These are phyloP conservation scores for Geopemphigus sp. DNA, from an alignment of 1,140 invertebrate species.

Conservation along the genomic window DNA sequence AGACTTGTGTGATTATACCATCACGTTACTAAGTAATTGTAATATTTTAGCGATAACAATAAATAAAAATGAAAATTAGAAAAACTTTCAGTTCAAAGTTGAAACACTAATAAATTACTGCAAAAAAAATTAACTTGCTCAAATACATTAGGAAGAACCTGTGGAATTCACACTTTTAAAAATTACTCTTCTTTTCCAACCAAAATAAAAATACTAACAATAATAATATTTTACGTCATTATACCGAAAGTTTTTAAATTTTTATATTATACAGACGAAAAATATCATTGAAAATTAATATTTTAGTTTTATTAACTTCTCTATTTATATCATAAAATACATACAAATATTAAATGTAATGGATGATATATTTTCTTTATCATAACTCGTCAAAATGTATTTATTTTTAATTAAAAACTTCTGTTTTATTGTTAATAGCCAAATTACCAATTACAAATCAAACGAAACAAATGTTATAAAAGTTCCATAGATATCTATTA, in stretches of 20 bases:
- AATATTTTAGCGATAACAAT: not conserved
- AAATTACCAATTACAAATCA: too few relatives aligned
- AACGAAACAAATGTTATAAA: too few relatives aligned
- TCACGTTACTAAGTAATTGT: not conserved
- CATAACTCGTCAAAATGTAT: too few relatives aligned
- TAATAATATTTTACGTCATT: not conserved
- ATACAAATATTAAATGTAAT: too few relatives aligned
- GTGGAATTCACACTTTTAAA: not conserved
- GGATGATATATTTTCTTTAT: too few relatives aligned
- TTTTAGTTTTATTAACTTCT: too few relatives aligned
- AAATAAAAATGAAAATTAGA: not conserved
- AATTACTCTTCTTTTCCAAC: slow-evolving; percentile 4
- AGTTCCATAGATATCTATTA: too few relatives aligned
- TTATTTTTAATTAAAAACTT: too few relatives aligned
- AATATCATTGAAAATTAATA: not conserved
- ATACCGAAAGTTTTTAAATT: slow-evolving; percentile 7
- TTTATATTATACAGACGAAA: not conserved
- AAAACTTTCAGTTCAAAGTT: not conserved
- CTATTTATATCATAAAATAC: too few relatives aligned
- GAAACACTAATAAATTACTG: slow-evolving; percentile 7
- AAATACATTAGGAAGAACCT: not conserved
- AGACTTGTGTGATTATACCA: not conserved
- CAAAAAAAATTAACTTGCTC: slow-evolving; percentile 16
- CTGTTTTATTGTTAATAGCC: too few relatives aligned
- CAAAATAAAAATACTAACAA: slow-evolving; percentile 3